Base-by-base conservation (phyloP, 2,888 invertebrate genomes). In the Apamea sordens region DNA sequence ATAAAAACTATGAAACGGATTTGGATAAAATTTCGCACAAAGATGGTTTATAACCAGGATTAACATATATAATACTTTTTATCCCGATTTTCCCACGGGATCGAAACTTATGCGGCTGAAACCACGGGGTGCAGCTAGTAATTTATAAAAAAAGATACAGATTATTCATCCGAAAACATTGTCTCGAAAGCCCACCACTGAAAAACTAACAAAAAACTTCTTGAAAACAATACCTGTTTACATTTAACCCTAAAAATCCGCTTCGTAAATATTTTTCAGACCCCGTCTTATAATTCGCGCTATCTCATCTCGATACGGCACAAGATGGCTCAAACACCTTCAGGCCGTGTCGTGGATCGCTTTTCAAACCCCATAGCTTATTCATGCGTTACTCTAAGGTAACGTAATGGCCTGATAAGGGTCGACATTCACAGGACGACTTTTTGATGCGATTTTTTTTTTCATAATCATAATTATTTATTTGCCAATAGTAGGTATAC, bases 331-430 rank as follows among this genome's bases (percentile, higher is more conserved):
- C 89, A 89, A 88, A 90, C 92, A 92, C 86, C 92, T 90, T 73
- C 47, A 82, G 89, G 89, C 87, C 15, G 41, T 32, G 82, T 69
- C 82, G 80, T 87, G 87, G 78, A 91, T 90, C 89, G 88, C 90
- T 92, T 93, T 93, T 94, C 94, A 93, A 84, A 85, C 76, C 64
- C 79, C 88, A 89, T 93, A 89, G 89, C 86, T 93, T 93, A 93
- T 93, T 93, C 94, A 93, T 93, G 89, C 84, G 86, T 85, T 87
- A 89, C 90, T 87, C 88, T 91, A 88, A 91, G 89, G 89, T 85
- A 88, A 88, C 89, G 87, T 90, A 91, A 93, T 91, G 91, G 90
- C 80, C 82, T 79, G 80, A 59, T 85, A 85, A 87, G 64, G 86
- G n/a, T 1, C 3, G 44, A n/a, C 77, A 72, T 87, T 72, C 77